Evolutionary conservation across 1,140 invertebrate species (phyloP).

Genomic region (Drosophila setifemur): DNA sequence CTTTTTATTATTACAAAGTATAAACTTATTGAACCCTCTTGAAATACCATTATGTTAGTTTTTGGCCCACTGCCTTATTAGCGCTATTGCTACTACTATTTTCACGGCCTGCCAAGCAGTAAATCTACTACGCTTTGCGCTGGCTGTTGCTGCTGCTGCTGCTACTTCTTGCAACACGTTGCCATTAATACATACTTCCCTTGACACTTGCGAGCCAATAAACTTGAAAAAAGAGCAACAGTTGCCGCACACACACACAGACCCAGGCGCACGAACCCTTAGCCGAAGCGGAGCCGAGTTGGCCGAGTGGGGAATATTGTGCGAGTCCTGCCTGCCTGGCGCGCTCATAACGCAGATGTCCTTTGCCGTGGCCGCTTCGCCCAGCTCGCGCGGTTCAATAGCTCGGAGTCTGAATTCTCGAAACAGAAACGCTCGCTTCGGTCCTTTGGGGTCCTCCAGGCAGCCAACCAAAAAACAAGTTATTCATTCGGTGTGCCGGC

Average conservation of each 20-base stretch:
- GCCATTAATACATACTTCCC: conserved; percentile 79
- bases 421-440: conserved; percentile 3
- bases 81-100: conserved; percentile 54
- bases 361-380: conserved; percentile 70
- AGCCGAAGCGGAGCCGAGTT: conserved; percentile 39
- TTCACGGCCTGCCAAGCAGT: conserved; percentile 12
- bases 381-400: conserved; percentile 5
- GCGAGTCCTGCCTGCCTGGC: conserved; percentile 10
- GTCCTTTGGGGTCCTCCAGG: not conserved
- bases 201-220: conserved; percentile 81
- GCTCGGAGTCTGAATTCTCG: conserved; percentile 10
- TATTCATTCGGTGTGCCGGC: conserved; percentile 51
- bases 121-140: conserved; percentile 33
- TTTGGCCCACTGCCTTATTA: conserved; percentile 35
- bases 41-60: not conserved
- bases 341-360: conserved; percentile 75
- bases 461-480: too few species aligned
- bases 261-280: conserved; percentile 16
- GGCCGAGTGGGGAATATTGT: conserved; percentile 20
- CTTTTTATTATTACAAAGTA: too few species aligned
- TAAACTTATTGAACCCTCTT: too few species aligned
- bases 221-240: conserved; percentile 81
- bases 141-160: conserved; percentile 18
- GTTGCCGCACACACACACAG: conserved; percentile 58
- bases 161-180: conserved; percentile 63